These are phyloP conservation scores for Sylvilagus floridanus DNA, from an alignment of 2,797 vertebrate species.

Conservation along the genomic window DNA sequence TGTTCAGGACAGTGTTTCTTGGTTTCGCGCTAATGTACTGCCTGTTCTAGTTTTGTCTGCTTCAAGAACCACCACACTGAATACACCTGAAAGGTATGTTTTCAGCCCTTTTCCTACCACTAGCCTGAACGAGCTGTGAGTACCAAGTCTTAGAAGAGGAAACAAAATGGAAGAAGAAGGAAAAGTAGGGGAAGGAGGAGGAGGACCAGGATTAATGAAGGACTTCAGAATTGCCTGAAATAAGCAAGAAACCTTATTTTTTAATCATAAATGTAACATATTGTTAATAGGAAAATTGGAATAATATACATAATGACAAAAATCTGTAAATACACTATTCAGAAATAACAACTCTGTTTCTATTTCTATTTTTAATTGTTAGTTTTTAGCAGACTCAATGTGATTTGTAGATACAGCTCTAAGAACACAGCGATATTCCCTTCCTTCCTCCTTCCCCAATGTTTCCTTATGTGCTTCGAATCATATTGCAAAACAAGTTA, in stretches of 20 bases:
- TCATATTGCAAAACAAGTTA: background rate
- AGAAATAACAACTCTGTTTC: background rate
- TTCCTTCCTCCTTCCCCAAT: background rate
- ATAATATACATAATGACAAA: slow-evolving; percentile 6
- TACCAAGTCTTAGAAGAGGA: background rate
- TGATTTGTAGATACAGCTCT: too few relatives aligned
- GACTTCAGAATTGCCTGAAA: background rate
- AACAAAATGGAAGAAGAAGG: background rate
- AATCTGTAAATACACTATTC: background rate
- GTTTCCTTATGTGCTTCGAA: background rate
- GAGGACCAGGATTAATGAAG: background rate
- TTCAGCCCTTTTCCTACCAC: background rate
- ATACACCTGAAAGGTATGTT: background rate
- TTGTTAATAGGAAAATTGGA: background rate
- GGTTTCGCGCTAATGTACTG: background rate
- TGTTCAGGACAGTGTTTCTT: background rate
- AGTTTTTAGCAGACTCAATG: too few relatives aligned
- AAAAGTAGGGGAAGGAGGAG: background rate
- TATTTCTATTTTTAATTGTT: background rate
- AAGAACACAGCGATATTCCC: too few relatives aligned
- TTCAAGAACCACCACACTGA: fast-evolving
- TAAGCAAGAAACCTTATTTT: background rate
- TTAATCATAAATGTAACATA: background rate
- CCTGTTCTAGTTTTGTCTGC: background rate
- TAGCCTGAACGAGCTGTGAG: background rate